phyloP scores from a whole-genome alignment of 2,888 invertebrate species.

The Chydorus sphaericus region DNA sequence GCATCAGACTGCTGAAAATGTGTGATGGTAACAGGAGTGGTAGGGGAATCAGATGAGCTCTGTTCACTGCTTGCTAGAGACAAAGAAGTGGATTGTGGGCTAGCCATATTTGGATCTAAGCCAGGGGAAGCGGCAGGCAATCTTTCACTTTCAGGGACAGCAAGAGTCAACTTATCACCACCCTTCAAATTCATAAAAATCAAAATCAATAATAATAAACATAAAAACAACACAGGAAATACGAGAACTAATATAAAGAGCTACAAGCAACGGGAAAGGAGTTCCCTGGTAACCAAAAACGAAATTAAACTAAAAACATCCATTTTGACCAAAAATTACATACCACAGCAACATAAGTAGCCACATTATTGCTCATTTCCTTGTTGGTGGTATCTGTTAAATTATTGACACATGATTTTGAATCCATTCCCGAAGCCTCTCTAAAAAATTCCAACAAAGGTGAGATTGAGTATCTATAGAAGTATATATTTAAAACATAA shows the following conservation, averaged over 20 bases:
- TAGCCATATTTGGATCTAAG: constrained; percentile 15
- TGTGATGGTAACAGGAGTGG: constrained; percentile 43
- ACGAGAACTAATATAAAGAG: not conserved
- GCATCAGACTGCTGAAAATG: constrained; percentile 38
- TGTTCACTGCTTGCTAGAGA: not conserved
- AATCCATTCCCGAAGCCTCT: not conserved
- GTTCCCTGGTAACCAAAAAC: not conserved
- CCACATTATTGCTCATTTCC: constrained; percentile 24
- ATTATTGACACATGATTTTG: not conserved
- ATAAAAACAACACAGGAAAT: too few relatives aligned
- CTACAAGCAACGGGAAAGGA: not conserved
- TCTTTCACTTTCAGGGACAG: constrained; percentile 38
- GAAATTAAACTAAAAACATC: not conserved
- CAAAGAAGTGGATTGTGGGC: not conserved
- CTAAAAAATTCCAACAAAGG: not conserved
- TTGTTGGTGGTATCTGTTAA: not conserved
- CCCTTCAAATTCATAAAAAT: constrained; percentile 34
- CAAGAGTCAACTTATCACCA: constrained; percentile 51
- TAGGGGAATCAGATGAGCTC: not conserved
- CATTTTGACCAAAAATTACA: too few relatives aligned
- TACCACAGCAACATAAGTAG: constrained; percentile 63
- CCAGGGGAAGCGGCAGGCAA: constrained; percentile 15
- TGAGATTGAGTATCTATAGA: not conserved
- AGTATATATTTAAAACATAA: not conserved
- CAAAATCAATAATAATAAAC: constrained; percentile 13